These are phyloP conservation scores for Symphodus melops DNA, from an alignment of 2,113 vertebrate genomes.

Conservation along the genomic window DNA sequence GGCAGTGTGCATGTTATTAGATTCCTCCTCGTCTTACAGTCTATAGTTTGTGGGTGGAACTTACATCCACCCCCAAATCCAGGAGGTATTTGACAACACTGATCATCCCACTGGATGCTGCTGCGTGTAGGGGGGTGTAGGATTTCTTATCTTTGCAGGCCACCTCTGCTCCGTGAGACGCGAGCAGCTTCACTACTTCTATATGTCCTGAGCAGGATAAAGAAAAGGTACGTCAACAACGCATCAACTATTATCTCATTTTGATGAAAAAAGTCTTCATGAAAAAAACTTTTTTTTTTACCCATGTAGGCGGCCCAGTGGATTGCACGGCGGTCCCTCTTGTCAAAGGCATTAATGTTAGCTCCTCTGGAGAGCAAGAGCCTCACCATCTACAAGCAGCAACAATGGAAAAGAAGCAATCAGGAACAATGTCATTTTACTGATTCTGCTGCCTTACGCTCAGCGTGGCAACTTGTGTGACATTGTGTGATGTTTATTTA, in stretches of 20 bases:
- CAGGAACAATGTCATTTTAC: constrained; percentile 5
- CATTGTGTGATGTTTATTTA: not conserved
- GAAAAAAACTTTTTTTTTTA: no score
- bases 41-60: constrained; percentile 62
- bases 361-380: constrained; percentile 96
- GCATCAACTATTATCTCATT: not conserved
- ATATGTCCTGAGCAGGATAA: constrained; percentile 87
- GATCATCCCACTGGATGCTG: constrained; percentile 98
- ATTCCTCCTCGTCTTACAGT: not conserved
- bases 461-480: not conserved
- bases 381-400: constrained; percentile 92
- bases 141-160: constrained; percentile 98
- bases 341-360: constrained; percentile 99
- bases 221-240: not conserved
- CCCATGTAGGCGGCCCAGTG: constrained; percentile 99
- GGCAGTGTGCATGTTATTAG: not conserved
- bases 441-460: constrained; percentile 2
- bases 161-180: constrained; percentile 95
- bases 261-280: no score
- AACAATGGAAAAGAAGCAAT: not conserved
- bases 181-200: constrained; percentile 96
- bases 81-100: constrained; percentile 96
- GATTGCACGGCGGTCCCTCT: constrained; percentile 97
- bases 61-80: constrained; percentile 96
- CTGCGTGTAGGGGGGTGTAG: constrained; percentile 95